phyloP scores from a whole-genome alignment of 2,888 invertebrate species.

The Chalcosyrphus nemorum region DNA sequence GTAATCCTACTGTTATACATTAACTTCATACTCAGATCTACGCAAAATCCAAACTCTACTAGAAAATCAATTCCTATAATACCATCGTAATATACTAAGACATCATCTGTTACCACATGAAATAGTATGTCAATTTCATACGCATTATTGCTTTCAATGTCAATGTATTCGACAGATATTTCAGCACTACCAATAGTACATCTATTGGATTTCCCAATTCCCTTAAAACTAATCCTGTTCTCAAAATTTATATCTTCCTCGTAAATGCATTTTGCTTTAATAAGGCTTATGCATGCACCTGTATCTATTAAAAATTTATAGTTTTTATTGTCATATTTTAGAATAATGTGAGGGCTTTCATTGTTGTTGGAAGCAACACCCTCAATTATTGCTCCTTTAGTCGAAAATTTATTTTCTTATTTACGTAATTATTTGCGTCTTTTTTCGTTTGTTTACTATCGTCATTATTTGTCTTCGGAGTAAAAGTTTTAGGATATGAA shows the following conservation, averaged over 20 bases:
- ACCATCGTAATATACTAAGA: too few relatives aligned
- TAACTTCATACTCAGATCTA: slow-evolving; percentile 16
- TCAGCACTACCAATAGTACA: slow-evolving; percentile 10
- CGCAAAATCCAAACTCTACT: slow-evolving; percentile 20
- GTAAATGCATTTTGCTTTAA: slow-evolving; percentile 19
- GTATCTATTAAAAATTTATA: too few relatives aligned
- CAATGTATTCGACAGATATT: slow-evolving; percentile 11
- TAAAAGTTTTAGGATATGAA: not conserved
- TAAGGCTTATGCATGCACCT: too few relatives aligned
- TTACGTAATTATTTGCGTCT: not conserved
- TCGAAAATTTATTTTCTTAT: slow-evolving; percentile 27
- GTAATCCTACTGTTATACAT: slow-evolving; percentile 25
- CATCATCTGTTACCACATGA: slow-evolving; percentile 29
- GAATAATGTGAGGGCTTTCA: slow-evolving; percentile 19
- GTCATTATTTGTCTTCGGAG: not conserved
- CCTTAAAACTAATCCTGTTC: slow-evolving; percentile 4
- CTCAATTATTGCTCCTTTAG: slow-evolving; percentile 19
- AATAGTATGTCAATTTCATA: slow-evolving; percentile 16
- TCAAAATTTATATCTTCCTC: slow-evolving; percentile 20
- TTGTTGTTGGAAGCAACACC: not conserved
- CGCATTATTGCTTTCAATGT: slow-evolving; percentile 1
- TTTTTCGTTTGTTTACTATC: not conserved
- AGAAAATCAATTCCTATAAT: too few relatives aligned
- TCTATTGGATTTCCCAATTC: slow-evolving; percentile 28
- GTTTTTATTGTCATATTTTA: too few relatives aligned